Evolutionary conservation across 2,888 invertebrate species (phyloP).

Genomic region (Frankliniella fusca): DNA sequence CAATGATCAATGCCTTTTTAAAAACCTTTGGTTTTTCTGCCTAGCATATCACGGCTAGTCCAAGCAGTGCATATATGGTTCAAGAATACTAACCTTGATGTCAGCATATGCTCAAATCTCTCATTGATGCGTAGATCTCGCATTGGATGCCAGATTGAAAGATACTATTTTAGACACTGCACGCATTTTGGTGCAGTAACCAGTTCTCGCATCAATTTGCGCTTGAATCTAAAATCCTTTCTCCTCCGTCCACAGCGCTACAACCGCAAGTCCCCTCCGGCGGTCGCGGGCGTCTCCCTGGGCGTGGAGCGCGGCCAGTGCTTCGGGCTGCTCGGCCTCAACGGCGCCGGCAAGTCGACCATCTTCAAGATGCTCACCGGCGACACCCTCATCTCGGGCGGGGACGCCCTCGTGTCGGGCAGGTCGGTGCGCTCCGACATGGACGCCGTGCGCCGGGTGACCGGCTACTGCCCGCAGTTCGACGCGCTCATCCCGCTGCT

Average conservation of each 20-base stretch:
- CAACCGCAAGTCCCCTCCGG: background rate
- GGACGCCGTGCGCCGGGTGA: constrained; percentile 42
- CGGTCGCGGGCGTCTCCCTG: constrained; percentile 49
- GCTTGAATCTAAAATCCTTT: too few species aligned
- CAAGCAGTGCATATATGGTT: too few species aligned
- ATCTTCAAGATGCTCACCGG: constrained; percentile 90
- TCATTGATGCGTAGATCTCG: too few species aligned
- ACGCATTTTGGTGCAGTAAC: too few species aligned
- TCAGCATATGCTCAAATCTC: too few species aligned
- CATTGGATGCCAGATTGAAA: too few species aligned
- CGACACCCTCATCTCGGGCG: constrained; percentile 65
- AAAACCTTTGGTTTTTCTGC: too few species aligned
- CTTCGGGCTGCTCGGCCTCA: constrained; percentile 77
- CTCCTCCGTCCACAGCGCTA: background rate
- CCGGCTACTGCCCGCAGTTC: constrained; percentile 73
- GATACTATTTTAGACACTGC: too few species aligned
- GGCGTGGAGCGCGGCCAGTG: constrained; percentile 70
- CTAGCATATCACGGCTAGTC: too few species aligned
- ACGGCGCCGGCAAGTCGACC: constrained; percentile 83
- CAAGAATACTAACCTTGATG: too few species aligned
- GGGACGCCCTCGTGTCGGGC: constrained; percentile 61
- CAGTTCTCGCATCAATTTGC: too few species aligned
- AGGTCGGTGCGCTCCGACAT: constrained; percentile 36
- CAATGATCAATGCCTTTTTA: too few species aligned
- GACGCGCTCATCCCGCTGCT: constrained; percentile 68